A percentile compares a stretch with the other conserved stretches of the same genome.
Evolutionary conservation across 2,797 vertebrate genomes (phyloP).

Genomic region (Lepus oiostolus): DNA sequence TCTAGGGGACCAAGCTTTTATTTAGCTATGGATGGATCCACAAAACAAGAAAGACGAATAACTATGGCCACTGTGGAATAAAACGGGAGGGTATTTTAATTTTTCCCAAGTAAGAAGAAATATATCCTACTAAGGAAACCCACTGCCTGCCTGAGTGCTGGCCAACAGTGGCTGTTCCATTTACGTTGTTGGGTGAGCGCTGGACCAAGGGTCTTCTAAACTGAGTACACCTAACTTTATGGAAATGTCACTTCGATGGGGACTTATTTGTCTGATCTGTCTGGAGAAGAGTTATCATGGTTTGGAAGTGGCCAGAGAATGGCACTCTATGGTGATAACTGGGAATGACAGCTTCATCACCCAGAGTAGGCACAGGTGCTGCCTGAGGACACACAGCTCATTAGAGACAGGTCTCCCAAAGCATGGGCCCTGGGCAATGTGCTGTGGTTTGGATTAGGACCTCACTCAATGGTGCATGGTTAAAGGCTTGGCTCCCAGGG

Average conservation of each 20-base stretch:
- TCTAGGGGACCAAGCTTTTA: background rate
- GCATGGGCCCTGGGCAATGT: too few relatives aligned
- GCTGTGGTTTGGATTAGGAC: too few relatives aligned
- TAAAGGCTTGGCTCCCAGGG: too few relatives aligned
- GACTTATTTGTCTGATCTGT: background rate
- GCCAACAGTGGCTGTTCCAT: fast-evolving
- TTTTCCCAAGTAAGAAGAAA: background rate
- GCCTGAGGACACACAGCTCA: background rate
- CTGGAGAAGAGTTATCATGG: background rate
- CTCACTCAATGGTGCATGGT: too few relatives aligned
- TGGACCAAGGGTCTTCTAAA: background rate
- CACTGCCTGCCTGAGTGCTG: background rate
- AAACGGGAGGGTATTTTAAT: background rate
- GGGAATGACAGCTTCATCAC: background rate
- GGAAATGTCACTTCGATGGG: background rate
- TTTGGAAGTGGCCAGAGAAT: background rate
- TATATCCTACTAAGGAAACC: background rate
- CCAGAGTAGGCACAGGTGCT: background rate
- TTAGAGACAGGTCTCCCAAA: background rate
- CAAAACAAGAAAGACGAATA: background rate
- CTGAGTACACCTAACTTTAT: background rate
- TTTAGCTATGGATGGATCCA: background rate
- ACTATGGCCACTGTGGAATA: fast-evolving
- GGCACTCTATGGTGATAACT: background rate
- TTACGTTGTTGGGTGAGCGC: background rate